Percentiles rank a stretch among this genome's conserved stretches.
Conservation (phyloP, 1,140 invertebrate species). For the Nephotettix cincticeps region DNA sequence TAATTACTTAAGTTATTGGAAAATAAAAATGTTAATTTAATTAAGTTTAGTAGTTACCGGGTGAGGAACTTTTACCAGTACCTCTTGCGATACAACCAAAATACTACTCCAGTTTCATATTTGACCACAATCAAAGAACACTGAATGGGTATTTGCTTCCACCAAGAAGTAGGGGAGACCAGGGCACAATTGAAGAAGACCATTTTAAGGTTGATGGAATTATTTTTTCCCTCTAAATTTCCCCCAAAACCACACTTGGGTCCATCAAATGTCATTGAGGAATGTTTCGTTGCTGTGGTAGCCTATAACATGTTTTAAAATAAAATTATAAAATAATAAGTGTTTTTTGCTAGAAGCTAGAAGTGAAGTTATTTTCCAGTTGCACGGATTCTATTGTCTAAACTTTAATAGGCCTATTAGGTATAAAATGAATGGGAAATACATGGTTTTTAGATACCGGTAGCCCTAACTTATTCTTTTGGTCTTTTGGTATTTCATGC, state of each 20-base stretch:
- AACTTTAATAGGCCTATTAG: not conserved
- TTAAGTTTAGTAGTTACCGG: too few relatives aligned
- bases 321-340: not conserved
- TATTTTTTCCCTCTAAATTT: not conserved
- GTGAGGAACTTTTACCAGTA: too few relatives aligned
- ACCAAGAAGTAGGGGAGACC: too few relatives aligned
- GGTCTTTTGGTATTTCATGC: conserved; percentile 30
- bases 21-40: too few relatives aligned
- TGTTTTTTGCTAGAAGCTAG: conserved; percentile 1
- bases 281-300: not conserved
- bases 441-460: not conserved
- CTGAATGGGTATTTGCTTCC: too few relatives aligned
- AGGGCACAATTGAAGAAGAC: not conserved
- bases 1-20: too few relatives aligned
- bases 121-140: too few relatives aligned
- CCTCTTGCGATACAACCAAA: too few relatives aligned
- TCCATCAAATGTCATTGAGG: not conserved
- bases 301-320: not conserved
- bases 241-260: not conserved
- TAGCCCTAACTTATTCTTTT: too few relatives aligned
- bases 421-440: not conserved
- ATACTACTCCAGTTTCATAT: too few relatives aligned
- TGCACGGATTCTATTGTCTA: not conserved
- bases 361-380: conserved; percentile 1
- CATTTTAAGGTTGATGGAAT: not conserved